phyloP scores from a whole-genome alignment of 2,888 invertebrate species.

The Pycnomerus fuliginosus region DNA sequence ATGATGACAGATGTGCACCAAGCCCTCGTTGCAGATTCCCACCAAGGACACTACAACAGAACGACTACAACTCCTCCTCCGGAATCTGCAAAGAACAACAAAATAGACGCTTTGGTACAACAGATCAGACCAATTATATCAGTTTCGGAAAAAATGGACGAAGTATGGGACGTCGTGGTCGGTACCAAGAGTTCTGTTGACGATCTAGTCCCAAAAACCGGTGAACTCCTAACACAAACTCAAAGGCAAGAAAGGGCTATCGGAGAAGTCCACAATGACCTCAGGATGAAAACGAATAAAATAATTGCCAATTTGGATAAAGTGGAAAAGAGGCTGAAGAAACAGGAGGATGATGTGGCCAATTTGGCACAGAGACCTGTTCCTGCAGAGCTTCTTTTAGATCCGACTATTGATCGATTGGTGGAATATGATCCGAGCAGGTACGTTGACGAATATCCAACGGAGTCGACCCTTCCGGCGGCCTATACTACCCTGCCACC shows the following conservation, averaged over 20 bases:
- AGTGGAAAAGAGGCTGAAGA: constrained; percentile 79
- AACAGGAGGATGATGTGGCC: constrained; percentile 82
- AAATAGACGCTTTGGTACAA: constrained; percentile 77
- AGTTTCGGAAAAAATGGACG: constrained; percentile 87
- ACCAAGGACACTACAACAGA: constrained; percentile 35
- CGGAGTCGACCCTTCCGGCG: constrained; percentile 44
- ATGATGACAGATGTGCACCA: constrained; percentile 82
- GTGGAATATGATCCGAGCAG: constrained; percentile 77
- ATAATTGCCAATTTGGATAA: constrained; percentile 86
- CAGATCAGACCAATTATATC: constrained; percentile 83
- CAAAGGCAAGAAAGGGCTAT: constrained; percentile 85
- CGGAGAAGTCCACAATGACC: constrained; percentile 80
- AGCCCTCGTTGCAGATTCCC: constrained; percentile 75
- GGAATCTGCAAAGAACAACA: constrained; percentile 60
- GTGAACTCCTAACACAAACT: constrained; percentile 80
- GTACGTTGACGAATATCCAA: constrained; percentile 52
- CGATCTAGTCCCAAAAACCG: constrained; percentile 82
- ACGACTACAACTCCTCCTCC: constrained; percentile 59
- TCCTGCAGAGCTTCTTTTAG: constrained; percentile 70
- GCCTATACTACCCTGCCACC: constrained; percentile 52
- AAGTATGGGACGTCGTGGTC: constrained; percentile 87
- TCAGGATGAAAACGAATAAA: constrained; percentile 78
- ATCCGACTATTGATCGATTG: constrained; percentile 76
- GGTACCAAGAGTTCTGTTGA: constrained; percentile 87
- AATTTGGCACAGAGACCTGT: constrained; percentile 74